Evolutionary conservation across 2,888 invertebrate genomes (phyloP).

Genomic region (Periphyllus acericola): DNA sequence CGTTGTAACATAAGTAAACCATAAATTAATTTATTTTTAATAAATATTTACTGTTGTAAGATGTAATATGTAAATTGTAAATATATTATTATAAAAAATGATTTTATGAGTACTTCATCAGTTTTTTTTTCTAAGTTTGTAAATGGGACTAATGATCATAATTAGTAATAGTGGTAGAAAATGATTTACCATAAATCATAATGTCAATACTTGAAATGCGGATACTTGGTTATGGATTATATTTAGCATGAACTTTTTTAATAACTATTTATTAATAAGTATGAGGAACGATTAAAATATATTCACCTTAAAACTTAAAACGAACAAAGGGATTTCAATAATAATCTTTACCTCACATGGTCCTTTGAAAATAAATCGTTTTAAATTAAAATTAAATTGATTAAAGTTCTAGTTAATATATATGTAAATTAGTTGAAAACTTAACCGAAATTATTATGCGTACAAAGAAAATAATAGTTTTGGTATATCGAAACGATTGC

Average conservation of each 20-base stretch:
- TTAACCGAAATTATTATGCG: background rate
- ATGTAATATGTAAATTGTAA: too few species aligned
- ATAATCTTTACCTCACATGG: background rate
- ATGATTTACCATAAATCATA: background rate
- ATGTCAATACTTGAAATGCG: background rate
- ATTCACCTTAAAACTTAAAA: background rate
- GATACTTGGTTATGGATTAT: background rate
- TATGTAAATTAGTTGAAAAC: background rate
- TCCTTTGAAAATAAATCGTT: background rate
- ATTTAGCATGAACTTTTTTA: background rate
- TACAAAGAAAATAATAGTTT: background rate
- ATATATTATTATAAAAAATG: too few species aligned
- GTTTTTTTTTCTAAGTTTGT: background rate
- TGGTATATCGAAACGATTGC: background rate
- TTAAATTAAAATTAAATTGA: conserved; percentile 2
- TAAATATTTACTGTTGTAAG: background rate
- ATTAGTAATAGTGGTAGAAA: background rate
- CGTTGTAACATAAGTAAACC: background rate
- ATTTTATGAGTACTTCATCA: background rate
- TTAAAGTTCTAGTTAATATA: conserved; percentile 3
- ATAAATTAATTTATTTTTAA: background rate
- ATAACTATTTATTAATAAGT: background rate
- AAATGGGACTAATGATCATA: too few species aligned
- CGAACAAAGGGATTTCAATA: conserved; percentile 11
- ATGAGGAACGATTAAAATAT: background rate